A percentile compares a stretch with the other conserved stretches of the same genome.
These are phyloP conservation scores for Eclectus roratus DNA, from an alignment of 2,113 vertebrate genomes.

Conservation along the genomic window DNA sequence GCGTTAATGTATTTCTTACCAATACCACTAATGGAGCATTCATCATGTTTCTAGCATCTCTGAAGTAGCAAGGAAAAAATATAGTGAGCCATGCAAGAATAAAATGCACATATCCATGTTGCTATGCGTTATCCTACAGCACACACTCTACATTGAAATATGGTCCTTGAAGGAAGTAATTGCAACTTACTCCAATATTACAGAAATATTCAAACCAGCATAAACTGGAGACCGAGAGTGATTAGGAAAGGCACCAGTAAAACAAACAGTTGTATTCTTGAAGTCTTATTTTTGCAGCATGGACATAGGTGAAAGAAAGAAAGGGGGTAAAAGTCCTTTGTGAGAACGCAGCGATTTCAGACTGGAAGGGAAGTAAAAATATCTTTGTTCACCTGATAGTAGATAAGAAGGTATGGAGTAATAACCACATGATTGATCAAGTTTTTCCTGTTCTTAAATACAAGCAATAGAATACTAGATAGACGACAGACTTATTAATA, in stretches of 20 bases:
- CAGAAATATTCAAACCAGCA: not conserved
- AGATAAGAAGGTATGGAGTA: not conserved
- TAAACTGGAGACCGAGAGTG: not conserved
- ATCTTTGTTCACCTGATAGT: not conserved
- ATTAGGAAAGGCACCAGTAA: not conserved
- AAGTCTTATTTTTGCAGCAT: not conserved
- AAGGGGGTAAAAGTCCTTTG: not conserved
- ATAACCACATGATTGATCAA: not conserved
- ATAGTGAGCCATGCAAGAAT: not conserved
- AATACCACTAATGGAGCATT: conserved; percentile 18
- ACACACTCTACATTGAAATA: not conserved
- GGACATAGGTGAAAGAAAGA: not conserved
- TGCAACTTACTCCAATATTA: not conserved
- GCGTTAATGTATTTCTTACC: not conserved
- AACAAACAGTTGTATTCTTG: not conserved
- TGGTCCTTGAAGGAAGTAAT: not conserved
- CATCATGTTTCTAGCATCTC: not conserved
- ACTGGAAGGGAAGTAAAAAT: not conserved
- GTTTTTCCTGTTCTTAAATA: not conserved
- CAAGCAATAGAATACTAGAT: not conserved
- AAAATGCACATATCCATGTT: not conserved
- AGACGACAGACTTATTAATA: not conserved
- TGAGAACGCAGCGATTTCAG: not conserved
- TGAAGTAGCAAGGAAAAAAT: conserved; percentile 6
- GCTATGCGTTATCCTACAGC: accelerated